Base-by-base conservation (phyloP, 2,888 invertebrate genomes). In the Diogma glabrata region DNA sequence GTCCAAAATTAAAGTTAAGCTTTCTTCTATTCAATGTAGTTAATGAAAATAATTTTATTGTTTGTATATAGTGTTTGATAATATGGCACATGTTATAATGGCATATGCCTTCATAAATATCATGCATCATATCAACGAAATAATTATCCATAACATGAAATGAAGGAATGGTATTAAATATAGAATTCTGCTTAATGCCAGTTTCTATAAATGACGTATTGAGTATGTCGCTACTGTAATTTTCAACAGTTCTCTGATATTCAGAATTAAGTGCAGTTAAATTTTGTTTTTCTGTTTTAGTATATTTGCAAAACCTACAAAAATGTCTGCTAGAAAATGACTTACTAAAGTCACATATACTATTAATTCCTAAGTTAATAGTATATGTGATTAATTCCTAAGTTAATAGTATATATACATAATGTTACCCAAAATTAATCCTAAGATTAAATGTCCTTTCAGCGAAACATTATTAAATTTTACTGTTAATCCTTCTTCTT, bases 61-160 rank as follows among this genome's bases (percentile, higher is more conserved):
- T 53, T 40, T 56, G 49, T 28, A 56, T 54, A 20, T 53, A 53
- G 51, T 23, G 14, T 14, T 50, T 50, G 20, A 54, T 38, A 40
- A 57, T 43, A 51, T 57, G 45, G 23, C 56, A 57, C 20, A 59
- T 24, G 52, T 60, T 58, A 49, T 58, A 59, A 10, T 43, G 45
- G 47, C 57, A 57, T 10, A 58, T 49, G 1, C 60, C 59, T 33
- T 58, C 57, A 36, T 55, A 58, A 17, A 58, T 4, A 50, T 60
- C 60, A 48, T 61, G 61, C 59, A 60, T 61, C 7, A 58, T 20
- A 48, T n/a, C n/a, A n/a, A n/a, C n/a, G n/a, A n/a, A n/a, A n/a
- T n/a, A n/a, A n/a, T n/a, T n/a, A n/a, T n/a, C n/a, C n/a, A n/a
- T n/a, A n/a, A n/a, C n/a, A n/a, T n/a, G n/a, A n/a, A n/a, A n/a